phyloP scores from a whole-genome alignment of 2,888 invertebrate species.

The Schizaphis graminum region DNA sequence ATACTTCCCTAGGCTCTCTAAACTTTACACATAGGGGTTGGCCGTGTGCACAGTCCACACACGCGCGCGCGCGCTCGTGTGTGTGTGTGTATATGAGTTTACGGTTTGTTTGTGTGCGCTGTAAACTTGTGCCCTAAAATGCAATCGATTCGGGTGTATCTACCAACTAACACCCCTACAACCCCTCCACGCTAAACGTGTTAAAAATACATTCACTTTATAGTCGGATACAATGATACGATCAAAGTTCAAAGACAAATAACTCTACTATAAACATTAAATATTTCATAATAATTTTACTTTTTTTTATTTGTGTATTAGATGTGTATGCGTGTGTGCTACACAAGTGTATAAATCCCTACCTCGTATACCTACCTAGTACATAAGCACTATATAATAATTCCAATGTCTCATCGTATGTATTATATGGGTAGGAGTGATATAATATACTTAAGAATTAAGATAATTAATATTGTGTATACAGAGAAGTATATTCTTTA shows the following conservation, averaged over 20 bases:
- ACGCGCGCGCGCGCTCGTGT: not conserved
- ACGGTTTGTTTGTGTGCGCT: constrained; percentile 37
- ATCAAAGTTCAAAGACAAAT: not conserved
- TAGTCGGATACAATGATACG: not conserved
- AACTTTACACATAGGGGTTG: constrained; percentile 9
- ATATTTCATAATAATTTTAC: not conserved
- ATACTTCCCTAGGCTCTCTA: constrained; percentile 1
- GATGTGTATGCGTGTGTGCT: not conserved
- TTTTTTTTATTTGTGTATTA: not conserved
- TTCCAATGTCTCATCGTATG: not conserved
- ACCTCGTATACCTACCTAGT: not conserved
- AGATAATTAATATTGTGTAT: constrained; percentile 7
- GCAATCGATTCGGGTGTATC: constrained; percentile 55
- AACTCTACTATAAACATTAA: not conserved
- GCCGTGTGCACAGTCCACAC: not conserved
- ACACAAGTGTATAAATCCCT: not conserved
- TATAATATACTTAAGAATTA: not conserved
- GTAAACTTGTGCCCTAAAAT: constrained; percentile 38
- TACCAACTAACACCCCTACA: not conserved
- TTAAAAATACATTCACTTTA: constrained; percentile 19
- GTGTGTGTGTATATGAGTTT: not conserved
- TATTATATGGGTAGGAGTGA: not conserved
- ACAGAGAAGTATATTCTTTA: not conserved
- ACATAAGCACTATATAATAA: not conserved
- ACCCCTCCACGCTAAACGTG: not conserved